Percentiles rank a stretch among this genome's conserved stretches.
Conservation (phyloP, 1,140 invertebrate genomes). For the Cyclargus thomasi region DNA sequence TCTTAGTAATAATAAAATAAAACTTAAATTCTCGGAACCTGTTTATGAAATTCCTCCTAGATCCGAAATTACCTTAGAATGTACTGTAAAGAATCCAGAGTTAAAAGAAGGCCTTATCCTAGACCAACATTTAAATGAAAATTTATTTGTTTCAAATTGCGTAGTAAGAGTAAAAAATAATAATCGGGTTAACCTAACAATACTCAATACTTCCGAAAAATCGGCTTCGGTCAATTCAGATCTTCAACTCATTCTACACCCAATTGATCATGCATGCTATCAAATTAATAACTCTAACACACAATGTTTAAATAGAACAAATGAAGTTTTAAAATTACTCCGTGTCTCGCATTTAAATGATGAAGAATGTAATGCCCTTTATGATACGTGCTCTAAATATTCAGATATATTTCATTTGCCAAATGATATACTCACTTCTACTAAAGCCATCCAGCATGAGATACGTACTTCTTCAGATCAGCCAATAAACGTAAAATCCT, state of each 20-base stretch:
- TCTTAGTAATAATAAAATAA: slow-evolving; percentile 5
- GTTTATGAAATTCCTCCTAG: slow-evolving; percentile 7
- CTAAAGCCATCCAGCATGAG: slow-evolving; percentile 25
- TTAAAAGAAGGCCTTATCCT: slow-evolving; percentile 12
- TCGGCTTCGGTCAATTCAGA: not conserved
- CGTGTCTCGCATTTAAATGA: slow-evolving; percentile 24
- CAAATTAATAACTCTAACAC: slow-evolving; percentile 6
- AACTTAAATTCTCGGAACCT: not conserved
- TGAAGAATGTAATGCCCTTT: slow-evolving; percentile 25
- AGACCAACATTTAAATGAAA: slow-evolving; percentile 3
- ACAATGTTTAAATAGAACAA: slow-evolving; percentile 13
- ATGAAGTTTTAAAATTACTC: slow-evolving; percentile 19
- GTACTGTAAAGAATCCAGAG: slow-evolving; percentile 6
- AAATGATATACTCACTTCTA: slow-evolving; percentile 25
- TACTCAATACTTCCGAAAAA: slow-evolving; percentile 20
- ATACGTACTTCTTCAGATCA: slow-evolving; percentile 24
- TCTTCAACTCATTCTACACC: not conserved
- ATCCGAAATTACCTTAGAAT: not conserved
- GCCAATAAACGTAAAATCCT: slow-evolving; percentile 34
- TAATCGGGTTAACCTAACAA: slow-evolving; percentile 22
- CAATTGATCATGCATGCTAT: not conserved
- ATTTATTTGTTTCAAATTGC: slow-evolving; percentile 24
- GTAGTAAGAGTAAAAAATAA: slow-evolving; percentile 22
- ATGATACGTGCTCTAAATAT: slow-evolving; percentile 23
- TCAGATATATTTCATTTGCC: slow-evolving; percentile 29